Evolutionary conservation across 1,140 invertebrate genomes (phyloP).

Genomic region (Drosophila athabasca): DNA sequence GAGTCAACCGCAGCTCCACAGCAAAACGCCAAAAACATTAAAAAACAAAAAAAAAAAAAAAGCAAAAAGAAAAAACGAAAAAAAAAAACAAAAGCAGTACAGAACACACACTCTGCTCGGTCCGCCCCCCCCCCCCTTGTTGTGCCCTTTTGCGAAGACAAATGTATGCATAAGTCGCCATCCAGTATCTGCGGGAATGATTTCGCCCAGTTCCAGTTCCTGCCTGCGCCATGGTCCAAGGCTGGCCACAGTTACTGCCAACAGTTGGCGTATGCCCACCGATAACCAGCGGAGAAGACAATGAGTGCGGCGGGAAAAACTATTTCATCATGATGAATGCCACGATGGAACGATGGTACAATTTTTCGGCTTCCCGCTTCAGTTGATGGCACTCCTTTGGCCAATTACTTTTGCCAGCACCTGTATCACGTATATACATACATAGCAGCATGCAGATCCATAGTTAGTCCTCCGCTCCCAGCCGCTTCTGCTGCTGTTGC

Average conservation of each 20-base stretch:
- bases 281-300: neutral
- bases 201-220: slow-evolving; percentile 32
- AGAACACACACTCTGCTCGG: slow-evolving; percentile 21
- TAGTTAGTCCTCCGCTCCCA: slow-evolving; percentile 10
- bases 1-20: slow-evolving; percentile 73
- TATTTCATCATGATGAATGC: slow-evolving; percentile 21
- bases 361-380: neutral
- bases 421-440: slow-evolving; percentile 35
- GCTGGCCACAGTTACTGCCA: slow-evolving; percentile 21
- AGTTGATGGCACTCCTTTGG: slow-evolving; percentile 52
- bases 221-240: slow-evolving; percentile 33
- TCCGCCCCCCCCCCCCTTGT: neutral
- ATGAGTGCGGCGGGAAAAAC: slow-evolving; percentile 1
- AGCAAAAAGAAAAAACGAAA: slow-evolving; percentile 13
- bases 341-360: slow-evolving; percentile 21
- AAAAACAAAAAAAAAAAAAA: slow-evolving; percentile 31
- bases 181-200: slow-evolving; percentile 57
- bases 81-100: slow-evolving; percentile 26
- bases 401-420: slow-evolving; percentile 68
- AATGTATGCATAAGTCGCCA: slow-evolving; percentile 70
- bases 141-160: slow-evolving; percentile 28
- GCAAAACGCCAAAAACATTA: slow-evolving; percentile 51
- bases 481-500: slow-evolving; percentile 28
- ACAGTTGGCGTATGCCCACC: neutral
- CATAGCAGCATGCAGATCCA: slow-evolving; percentile 8